These are phyloP conservation scores for Hemiscyllium ocellatum DNA, from an alignment of 2,113 vertebrate species.

Conservation along the genomic window DNA sequence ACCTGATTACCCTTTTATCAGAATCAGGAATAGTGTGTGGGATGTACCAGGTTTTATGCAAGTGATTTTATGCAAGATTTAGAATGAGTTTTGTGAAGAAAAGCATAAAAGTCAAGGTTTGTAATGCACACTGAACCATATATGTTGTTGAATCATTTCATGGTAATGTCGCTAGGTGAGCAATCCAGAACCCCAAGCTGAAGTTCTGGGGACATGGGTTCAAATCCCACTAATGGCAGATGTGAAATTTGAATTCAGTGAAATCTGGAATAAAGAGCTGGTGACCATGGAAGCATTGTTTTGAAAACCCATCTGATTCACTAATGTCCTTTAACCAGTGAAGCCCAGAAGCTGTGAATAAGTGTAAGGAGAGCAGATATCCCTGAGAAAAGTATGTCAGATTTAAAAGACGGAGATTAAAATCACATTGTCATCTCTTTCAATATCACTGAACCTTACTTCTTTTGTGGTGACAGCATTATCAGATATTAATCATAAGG, in stretches of 20 bases:
- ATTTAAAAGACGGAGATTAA: not conserved
- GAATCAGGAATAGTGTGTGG: not conserved
- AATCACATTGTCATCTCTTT: not conserved
- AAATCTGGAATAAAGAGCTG: too few species aligned
- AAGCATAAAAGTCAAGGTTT: not conserved
- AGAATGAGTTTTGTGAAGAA: not conserved
- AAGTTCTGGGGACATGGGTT: too few species aligned
- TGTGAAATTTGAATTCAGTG: too few species aligned
- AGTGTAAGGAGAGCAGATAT: not conserved
- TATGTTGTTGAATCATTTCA: not conserved
- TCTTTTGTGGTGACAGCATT: not conserved
- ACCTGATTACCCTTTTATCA: not conserved
- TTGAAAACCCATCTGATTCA: too few species aligned
- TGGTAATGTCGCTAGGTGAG: too few species aligned
- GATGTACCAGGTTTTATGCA: not conserved
- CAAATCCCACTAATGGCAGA: too few species aligned
- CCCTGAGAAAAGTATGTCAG: not conserved
- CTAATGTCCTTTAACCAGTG: too few species aligned
- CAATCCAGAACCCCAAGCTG: too few species aligned
- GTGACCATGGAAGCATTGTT: too few species aligned
- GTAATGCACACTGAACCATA: not conserved
- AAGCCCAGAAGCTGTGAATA: too few species aligned
- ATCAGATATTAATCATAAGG: not conserved
- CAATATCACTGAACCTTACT: not conserved
- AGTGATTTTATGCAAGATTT: not conserved